A percentile compares a stretch with the other conserved stretches of the same genome.
phyloP scores from a whole-genome alignment of 2,888 invertebrate genomes.

The Nycteola revayana region DNA sequence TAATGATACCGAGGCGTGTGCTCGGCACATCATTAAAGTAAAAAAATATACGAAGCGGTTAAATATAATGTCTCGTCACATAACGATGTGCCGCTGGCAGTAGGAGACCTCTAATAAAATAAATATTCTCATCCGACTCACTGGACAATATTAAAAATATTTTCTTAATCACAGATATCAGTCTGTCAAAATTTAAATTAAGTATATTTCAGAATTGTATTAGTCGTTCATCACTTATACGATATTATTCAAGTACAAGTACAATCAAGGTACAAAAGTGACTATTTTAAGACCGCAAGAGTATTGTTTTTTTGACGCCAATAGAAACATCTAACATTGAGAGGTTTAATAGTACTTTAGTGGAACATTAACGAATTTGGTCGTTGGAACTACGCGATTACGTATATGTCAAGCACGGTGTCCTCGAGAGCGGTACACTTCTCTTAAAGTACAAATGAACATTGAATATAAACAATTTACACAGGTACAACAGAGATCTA shows the following conservation, averaged over 20 bases:
- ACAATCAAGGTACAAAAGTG: conserved; percentile 80
- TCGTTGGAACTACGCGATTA: conserved; percentile 65
- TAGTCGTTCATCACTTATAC: conserved; percentile 75
- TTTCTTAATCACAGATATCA: conserved; percentile 82
- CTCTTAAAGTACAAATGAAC: conserved; percentile 71
- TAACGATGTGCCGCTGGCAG: conserved; percentile 68
- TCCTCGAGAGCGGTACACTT: conserved; percentile 62
- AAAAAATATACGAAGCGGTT: conserved; percentile 65
- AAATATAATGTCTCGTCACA: conserved; percentile 57
- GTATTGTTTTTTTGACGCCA: conserved; percentile 69
- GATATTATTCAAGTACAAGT: conserved; percentile 74
- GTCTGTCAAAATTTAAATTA: conserved; percentile 83
- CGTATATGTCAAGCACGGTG: conserved; percentile 61
- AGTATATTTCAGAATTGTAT: conserved; percentile 81
- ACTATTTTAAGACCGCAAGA: conserved; percentile 78
- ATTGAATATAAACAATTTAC: conserved; percentile 74
- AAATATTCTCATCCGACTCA: conserved; percentile 80
- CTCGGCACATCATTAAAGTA: conserved; percentile 57
- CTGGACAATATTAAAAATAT: conserved; percentile 82
- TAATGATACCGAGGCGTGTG: conserved; percentile 44
- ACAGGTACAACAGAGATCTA: conserved; percentile 82
- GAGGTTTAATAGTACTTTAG: conserved; percentile 55
- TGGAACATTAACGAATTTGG: conserved; percentile 65
- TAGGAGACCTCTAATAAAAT: conserved; percentile 78
- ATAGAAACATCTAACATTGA: conserved; percentile 59